phyloP scores from a whole-genome alignment of 2,888 invertebrate genomes.

The Callimorpha dominula region DNA sequence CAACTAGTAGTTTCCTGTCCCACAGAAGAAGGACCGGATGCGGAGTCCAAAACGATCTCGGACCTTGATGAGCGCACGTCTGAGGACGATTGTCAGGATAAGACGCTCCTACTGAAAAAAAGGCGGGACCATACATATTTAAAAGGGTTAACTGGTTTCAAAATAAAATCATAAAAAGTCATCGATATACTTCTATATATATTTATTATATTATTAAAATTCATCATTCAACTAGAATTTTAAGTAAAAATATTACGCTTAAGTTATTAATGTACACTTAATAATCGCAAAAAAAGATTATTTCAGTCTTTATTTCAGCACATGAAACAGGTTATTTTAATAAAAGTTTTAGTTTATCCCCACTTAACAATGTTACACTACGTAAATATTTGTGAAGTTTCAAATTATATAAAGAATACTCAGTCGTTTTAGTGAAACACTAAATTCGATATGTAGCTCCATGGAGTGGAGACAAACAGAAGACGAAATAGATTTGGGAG shows the following conservation, averaged over 20 bases:
- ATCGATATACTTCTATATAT: slow-evolving; percentile 17
- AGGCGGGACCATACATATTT: too few relatives aligned
- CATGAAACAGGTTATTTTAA: slow-evolving; percentile 10
- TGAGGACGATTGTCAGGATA: too few relatives aligned
- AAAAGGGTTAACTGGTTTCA: neutral
- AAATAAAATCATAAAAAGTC: slow-evolving; percentile 7
- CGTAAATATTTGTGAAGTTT: neutral
- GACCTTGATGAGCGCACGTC: too few relatives aligned
- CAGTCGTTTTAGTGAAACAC: neutral
- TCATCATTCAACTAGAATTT: slow-evolving; percentile 26
- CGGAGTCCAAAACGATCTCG: too few relatives aligned
- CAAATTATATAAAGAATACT: neutral
- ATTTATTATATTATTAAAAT: slow-evolving; percentile 27
- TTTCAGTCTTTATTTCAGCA: slow-evolving; percentile 53
- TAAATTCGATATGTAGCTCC: too few relatives aligned
- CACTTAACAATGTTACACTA: neutral
- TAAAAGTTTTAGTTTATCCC: neutral
- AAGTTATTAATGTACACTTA: slow-evolving; percentile 38
- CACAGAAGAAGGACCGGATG: too few relatives aligned
- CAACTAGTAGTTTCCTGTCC: too few relatives aligned
- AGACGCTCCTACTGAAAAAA: too few relatives aligned
- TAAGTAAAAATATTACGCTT: slow-evolving; percentile 43
- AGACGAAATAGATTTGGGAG: too few relatives aligned
- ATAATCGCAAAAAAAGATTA: slow-evolving; percentile 33
- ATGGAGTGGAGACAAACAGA: too few relatives aligned